Percentiles rank a stretch among this genome's conserved stretches.
Conservation (phyloP, 35 echinoderm and acorn worm species). For the Strongylocentrotus purpuratus region DNA sequence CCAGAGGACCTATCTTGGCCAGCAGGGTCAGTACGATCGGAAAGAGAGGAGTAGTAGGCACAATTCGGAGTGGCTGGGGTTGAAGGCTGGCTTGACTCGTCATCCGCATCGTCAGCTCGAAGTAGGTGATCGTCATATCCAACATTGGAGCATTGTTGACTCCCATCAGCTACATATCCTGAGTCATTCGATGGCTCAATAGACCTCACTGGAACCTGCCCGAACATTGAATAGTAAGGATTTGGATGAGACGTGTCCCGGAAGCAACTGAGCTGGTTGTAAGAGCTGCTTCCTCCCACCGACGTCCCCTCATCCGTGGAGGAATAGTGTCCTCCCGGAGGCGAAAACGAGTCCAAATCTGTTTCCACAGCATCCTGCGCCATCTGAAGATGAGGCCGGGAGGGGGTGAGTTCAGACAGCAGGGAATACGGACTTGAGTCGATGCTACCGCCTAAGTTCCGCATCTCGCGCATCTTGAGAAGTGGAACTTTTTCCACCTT, state of each 20-base stretch:
- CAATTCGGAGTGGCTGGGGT: neutral
- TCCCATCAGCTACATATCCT: neutral
- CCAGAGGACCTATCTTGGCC: neutral
- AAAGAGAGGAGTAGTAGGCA: neutral
- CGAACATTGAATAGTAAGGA: neutral
- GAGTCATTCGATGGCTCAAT: neutral
- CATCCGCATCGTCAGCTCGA: neutral
- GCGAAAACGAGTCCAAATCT: neutral
- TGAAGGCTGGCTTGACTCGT: neutral
- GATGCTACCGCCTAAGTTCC: neutral
- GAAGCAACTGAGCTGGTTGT: neutral
- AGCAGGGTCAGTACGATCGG: neutral
- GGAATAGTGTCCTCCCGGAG: neutral
- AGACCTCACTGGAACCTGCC: neutral
- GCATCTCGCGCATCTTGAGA: neutral
- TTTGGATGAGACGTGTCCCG: neutral
- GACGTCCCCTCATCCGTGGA: neutral
- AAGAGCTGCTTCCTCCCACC: neutral
- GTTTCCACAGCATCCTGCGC: neutral
- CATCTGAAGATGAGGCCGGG: neutral
- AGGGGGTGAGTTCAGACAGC: neutral
- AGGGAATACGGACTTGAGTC: neutral
- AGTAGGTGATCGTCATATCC: neutral
- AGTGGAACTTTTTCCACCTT: neutral
- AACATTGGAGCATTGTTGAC: neutral